Base-by-base conservation (phyloP, 64 coral and sea anemone genomes). In the Montipora efflorescens region DNA sequence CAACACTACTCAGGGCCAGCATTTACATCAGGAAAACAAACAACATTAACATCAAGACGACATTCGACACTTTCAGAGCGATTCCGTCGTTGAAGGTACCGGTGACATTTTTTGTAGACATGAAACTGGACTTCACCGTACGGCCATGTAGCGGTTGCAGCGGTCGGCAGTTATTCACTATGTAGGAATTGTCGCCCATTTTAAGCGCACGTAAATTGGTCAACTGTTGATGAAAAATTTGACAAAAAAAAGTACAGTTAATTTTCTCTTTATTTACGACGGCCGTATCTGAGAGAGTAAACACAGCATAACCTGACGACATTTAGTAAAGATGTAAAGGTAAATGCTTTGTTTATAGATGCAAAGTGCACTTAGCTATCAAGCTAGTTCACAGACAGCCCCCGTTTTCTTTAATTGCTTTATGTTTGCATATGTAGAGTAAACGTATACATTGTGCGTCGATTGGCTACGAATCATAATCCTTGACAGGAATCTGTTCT, bases 171-270 rank as follows among this genome's bases (percentile, higher is more conserved):
- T 88, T 93, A 62, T 93, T 47, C 5, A 57, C 46, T 6, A 71
- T 21, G 0, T 18, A 7, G 1, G 88, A 44, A 3, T 18, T 28
- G 16, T 78, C 76, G 18, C 83, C 58, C 8, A 19, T 47, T 76
- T 90, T 86, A 18, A 95, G 80, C 47, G 21, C 25, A 64, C 93
- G 93, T 23, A 95, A 66, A 67, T 87, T 69, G 46, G 48, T 11
- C 11, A 95, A 51, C 93, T 95, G 77, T 45, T 8, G 11, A 57
- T 57, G 53, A 57, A 3, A 64, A 64, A 11, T 7, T 55, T 36
- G 36, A 8, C 7, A 43, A 47, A 5, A 67, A 59, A 47, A 14
- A 68, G 4, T 22, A 50, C 46, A 13, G n/a, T 6, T 44, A 50
- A 47, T 15, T 18, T 9, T 57, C 36, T 57, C 53, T 57, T 57